Evolutionary conservation across 2,797 vertebrate genomes (phyloP), one percentile per base, ranked within the genome.

Genomic region (Oophaga sylvatica): DNA sequence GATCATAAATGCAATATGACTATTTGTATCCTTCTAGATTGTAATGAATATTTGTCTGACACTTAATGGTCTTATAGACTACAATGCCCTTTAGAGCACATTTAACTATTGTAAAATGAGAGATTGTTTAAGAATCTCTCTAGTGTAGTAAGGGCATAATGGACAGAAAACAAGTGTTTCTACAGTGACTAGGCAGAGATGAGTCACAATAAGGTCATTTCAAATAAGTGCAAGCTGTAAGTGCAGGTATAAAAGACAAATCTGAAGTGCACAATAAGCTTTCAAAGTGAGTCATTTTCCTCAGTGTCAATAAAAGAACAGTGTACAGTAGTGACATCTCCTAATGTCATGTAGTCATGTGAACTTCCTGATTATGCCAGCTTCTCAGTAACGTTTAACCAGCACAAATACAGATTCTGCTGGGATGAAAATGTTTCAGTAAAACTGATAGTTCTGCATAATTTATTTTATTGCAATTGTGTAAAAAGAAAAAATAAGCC

Each of bases 291-390:
- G 10, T 62, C 45, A 85, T 85, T 85, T 87, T 81, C 70, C 67
- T 62, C 67, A 84, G 31, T 85, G 83, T 89, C 78, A 89, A 81
- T 80, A 88, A 70, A 15, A 60, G 13, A 77, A 53, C 71, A 57
- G 83, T 60, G 73, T n/a, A 85, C 59, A 10, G 31, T 10, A 84
- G 83, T 81, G 83, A 81, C 87, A 89, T 86, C 87, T 85, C 83
- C 70, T 89, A 85, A 85, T 77, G 71, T 60, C 15, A 85, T 76
- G 57, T 80, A 89, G 70, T 85, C 87, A 86, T n/a, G 60, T 78
- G 70, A 5, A 86, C 87, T 82, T 86, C 87, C 83, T 85, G 83
- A 85, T 57, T 81, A 31, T 76, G 16, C 56, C 79, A 48, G 59
- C 29, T 88, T 81, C 53, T 75, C 26, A 48, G 29, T 82, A 75